phyloP scores from a whole-genome alignment of 2,888 invertebrate genomes.

The Rugalucina vietnamica region DNA sequence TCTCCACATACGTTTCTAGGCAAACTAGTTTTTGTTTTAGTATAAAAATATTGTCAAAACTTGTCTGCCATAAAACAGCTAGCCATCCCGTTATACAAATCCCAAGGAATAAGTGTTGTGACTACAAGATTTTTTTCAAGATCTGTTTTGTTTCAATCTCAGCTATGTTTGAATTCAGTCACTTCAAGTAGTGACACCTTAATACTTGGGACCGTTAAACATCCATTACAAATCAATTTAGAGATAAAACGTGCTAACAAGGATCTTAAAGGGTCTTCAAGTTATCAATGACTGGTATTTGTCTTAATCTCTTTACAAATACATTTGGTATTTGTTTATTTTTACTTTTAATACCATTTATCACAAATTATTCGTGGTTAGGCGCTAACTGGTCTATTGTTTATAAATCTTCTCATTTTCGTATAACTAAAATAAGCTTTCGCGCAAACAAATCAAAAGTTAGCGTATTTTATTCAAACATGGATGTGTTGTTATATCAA shows the following conservation, averaged over 20 bases:
- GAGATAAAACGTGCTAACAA: background rate
- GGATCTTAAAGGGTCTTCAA: background rate
- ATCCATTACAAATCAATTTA: conserved; percentile 6
- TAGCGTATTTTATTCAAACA: background rate
- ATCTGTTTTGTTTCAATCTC: too few species aligned
- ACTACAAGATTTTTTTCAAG: too few species aligned
- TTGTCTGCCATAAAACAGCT: too few species aligned
- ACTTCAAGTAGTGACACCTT: too few species aligned
- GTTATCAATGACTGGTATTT: conserved; percentile 2
- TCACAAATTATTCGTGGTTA: background rate
- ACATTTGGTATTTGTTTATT: conserved; percentile 9
- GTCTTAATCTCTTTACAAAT: background rate
- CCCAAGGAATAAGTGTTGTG: too few species aligned
- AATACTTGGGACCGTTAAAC: conserved; percentile 9
- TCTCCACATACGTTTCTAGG: too few species aligned
- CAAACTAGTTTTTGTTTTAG: too few species aligned
- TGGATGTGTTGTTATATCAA: background rate
- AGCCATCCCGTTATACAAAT: too few species aligned
- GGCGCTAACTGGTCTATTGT: conserved; percentile 17
- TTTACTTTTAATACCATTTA: conserved; percentile 14
- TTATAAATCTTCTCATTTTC: conserved; percentile 1
- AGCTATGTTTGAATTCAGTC: too few species aligned
- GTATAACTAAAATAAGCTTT: conserved; percentile 3
- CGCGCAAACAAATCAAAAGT: conserved; percentile 5
- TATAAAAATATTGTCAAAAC: too few species aligned